These are phyloP conservation scores for Myotis pilosus DNA, from an alignment of 2,797 vertebrate genomes.

Conservation along the genomic window DNA sequence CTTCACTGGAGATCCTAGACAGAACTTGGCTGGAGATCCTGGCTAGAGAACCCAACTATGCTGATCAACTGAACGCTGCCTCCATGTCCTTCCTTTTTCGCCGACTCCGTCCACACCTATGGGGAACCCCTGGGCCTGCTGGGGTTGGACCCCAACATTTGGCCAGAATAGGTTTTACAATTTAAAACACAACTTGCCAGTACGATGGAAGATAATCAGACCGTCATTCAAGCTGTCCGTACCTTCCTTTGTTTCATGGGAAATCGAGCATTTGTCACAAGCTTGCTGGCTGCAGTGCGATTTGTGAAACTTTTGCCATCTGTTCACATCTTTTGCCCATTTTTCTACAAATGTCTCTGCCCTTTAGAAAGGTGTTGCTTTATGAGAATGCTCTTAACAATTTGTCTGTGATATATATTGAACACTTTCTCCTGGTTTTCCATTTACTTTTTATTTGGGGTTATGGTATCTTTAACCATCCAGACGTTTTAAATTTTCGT, in stretches of 20 bases:
- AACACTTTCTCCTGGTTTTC: not conserved
- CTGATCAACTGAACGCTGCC: no score
- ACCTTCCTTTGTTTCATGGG: fast-evolving
- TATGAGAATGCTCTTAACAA: fast-evolving
- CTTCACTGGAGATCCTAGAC: no score
- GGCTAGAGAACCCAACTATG: no score
- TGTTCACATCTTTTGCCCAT: no score
- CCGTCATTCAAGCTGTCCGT: fast-evolving
- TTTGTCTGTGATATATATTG: fast-evolving
- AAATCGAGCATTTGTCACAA: fast-evolving
- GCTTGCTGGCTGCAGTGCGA: fast-evolving
- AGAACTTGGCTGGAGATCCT: no score
- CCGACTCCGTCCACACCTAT: no score
- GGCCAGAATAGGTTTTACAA: not conserved
- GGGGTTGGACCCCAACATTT: no score
- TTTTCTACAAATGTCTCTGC: not conserved
- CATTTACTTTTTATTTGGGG: not conserved
- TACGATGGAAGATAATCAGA: not conserved
- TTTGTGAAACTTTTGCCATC: not conserved
- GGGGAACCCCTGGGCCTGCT: no score
- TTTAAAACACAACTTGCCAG: not conserved
- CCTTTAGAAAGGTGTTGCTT: fast-evolving
- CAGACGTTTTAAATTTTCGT: fast-evolving
- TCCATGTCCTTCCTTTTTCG: no score
- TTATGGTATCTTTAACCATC: not conserved